phyloP scores from a whole-genome alignment of 2,797 vertebrate genomes.

The Orientallactaga sibirica region DNA sequence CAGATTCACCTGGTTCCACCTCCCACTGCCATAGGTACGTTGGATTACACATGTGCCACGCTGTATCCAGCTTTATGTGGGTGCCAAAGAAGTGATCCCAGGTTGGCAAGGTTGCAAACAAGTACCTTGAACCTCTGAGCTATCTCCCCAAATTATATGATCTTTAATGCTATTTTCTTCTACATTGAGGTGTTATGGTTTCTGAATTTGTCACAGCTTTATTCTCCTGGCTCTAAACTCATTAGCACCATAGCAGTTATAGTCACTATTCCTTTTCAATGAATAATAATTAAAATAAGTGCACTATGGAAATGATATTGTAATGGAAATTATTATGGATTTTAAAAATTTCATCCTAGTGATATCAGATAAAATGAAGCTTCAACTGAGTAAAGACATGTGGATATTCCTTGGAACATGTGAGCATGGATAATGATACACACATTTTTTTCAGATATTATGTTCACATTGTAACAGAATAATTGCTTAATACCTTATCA shows the following conservation, averaged over 20 bases:
- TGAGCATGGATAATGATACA: background rate
- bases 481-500: slow-evolving; percentile 43
- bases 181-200: background rate
- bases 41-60: too few relatives aligned
- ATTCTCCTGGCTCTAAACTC: slow-evolving; percentile 27
- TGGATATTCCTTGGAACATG: slow-evolving; percentile 18
- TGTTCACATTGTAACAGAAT: background rate
- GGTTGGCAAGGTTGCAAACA: too few relatives aligned
- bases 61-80: too few relatives aligned
- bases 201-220: slow-evolving; percentile 9
- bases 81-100: too few relatives aligned
- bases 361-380: background rate
- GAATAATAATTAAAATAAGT: slow-evolving; percentile 30
- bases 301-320: background rate
- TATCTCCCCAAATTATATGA: background rate
- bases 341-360: slow-evolving; percentile 21
- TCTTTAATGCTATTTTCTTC: background rate
- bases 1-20: too few relatives aligned
- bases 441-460: slow-evolving; percentile 14
- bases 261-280: slow-evolving; percentile 28
- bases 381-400: background rate
- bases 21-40: too few relatives aligned
- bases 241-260: background rate
- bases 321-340: background rate
- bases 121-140: too few relatives aligned